Conservation (phyloP, 1,140 invertebrate species). For the Penaeus chinensis region DNA sequence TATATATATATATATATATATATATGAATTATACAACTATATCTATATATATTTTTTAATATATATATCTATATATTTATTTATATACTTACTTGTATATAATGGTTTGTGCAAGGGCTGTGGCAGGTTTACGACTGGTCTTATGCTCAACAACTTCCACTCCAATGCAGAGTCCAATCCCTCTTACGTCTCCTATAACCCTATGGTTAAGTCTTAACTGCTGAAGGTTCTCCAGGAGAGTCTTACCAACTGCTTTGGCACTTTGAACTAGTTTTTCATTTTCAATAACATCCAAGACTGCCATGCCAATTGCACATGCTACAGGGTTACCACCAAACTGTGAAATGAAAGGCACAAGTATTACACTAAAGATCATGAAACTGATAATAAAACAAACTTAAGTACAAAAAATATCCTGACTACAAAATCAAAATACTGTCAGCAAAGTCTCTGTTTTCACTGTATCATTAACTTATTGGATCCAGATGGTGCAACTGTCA, state of each 20-base stretch:
- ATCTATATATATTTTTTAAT: background rate
- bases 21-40: no score
- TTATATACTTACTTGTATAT: slow-evolving; percentile 27
- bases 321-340: slow-evolving; percentile 70
- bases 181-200: slow-evolving; percentile 65
- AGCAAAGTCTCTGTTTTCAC: background rate
- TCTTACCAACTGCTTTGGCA: slow-evolving; percentile 65
- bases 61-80: background rate
- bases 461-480: background rate
- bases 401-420: no score
- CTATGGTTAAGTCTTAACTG: slow-evolving; percentile 56
- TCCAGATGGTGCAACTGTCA: no score
- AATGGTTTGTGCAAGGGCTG: slow-evolving; percentile 44
- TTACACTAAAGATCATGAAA: background rate
- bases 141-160: slow-evolving; percentile 65
- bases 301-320: slow-evolving; percentile 64
- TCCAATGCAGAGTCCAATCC: slow-evolving; percentile 65
- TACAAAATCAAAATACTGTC: no score
- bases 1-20: slow-evolving; percentile 2
- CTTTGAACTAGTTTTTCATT: slow-evolving; percentile 65
- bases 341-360: slow-evolving; percentile 32
- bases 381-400: background rate
- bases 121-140: slow-evolving; percentile 40
- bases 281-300: slow-evolving; percentile 65
- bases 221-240: slow-evolving; percentile 64